Percentiles rank a stretch among this genome's conserved stretches.
Conservation (phyloP, 2,797 vertebrate genomes). For the Tarsius wallacei region DNA sequence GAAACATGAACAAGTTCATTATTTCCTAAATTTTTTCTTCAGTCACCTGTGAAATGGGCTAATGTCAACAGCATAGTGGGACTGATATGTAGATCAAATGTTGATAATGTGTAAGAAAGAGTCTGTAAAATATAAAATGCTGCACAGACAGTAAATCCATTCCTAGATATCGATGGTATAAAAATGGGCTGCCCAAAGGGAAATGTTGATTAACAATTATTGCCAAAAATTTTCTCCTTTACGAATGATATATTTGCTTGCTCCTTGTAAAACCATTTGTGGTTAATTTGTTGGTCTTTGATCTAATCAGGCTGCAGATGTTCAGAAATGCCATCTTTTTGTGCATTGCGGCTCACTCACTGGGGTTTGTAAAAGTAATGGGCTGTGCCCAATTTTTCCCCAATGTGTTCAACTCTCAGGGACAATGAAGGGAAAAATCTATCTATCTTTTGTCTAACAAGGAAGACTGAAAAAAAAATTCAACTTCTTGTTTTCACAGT, state of each 20-base stretch:
- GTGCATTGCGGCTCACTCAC: constrained; percentile 77
- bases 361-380: constrained; percentile 87
- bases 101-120: background rate
- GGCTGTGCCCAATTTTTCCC: constrained; percentile 85
- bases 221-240: constrained; percentile 80
- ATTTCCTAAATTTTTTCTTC: background rate
- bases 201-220: constrained; percentile 66
- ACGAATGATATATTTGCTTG: constrained; percentile 71
- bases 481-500: constrained; percentile 77
- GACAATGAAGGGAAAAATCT: constrained; percentile 83
- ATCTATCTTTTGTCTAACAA: constrained; percentile 87
- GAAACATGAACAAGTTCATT: background rate
- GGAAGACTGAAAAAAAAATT: constrained; percentile 83
- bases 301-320: constrained; percentile 83
- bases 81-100: background rate
- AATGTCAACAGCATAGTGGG: background rate
- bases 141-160: background rate
- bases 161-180: background rate
- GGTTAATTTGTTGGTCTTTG: constrained; percentile 85
- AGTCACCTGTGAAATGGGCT: constrained; percentile 50
- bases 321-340: constrained; percentile 83
- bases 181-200: constrained; percentile 57
- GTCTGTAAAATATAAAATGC: background rate
- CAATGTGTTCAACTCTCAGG: constrained; percentile 84
- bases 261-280: constrained; percentile 83